These are phyloP conservation scores for Desoria tigrina DNA, from an alignment of 2,888 invertebrate genomes.

Conservation along the genomic window DNA sequence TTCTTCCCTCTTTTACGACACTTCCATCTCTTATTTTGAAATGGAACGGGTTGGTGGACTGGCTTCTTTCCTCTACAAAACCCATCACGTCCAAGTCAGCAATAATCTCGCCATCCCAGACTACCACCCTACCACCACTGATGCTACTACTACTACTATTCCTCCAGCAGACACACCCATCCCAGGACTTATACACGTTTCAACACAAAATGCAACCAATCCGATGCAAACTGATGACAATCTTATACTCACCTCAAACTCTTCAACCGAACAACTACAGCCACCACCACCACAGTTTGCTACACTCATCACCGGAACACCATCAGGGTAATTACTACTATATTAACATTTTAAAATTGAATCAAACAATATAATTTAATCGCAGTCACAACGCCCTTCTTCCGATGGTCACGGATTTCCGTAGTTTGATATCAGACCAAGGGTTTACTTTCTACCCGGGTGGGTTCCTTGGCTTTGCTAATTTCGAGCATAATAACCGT, in stretches of 20 bases:
- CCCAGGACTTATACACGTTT: too few species aligned
- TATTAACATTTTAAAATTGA: too few species aligned
- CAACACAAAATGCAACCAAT: too few species aligned
- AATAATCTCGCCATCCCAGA: conserved; percentile 54
- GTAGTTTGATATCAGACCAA: conserved; percentile 30
- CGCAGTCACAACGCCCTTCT: conserved; percentile 50
- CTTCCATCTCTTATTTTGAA: conserved; percentile 68
- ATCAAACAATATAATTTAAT: too few species aligned
- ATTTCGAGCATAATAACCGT: conserved; percentile 34
- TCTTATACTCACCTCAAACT: too few species aligned
- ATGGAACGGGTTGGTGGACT: conserved; percentile 72
- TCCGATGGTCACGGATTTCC: conserved; percentile 49
- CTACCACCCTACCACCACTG: conserved; percentile 27
- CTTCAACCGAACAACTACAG: conserved; percentile 18
- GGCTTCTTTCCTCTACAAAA: conserved; percentile 67
- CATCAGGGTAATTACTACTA: conserved; percentile 5
- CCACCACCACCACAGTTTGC: conserved; percentile 30
- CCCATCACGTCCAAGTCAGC: conserved; percentile 62
- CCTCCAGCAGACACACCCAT: too few species aligned
- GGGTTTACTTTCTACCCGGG: conserved; percentile 42
- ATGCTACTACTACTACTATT: neutral
- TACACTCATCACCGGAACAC: conserved; percentile 46
- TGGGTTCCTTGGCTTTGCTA: conserved; percentile 40
- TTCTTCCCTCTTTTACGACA: conserved; percentile 66
- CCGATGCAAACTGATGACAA: too few species aligned